Evolutionary conservation across 2,888 invertebrate species (phyloP), one percentile per base, ranked within the genome.

Genomic region (Candidula unifasciata): DNA sequence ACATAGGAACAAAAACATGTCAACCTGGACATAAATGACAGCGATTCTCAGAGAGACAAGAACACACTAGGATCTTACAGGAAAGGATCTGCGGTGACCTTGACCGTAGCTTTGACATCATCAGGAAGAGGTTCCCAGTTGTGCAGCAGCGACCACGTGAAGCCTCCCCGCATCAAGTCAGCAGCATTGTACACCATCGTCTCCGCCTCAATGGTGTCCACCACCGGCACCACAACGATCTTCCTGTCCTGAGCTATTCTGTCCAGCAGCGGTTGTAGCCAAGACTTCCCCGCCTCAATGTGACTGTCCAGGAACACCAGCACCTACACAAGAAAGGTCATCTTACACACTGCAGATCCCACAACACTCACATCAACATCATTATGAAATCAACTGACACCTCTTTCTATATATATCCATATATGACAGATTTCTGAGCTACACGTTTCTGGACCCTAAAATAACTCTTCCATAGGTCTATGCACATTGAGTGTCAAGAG

Each of bases 81-180:
- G 16, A 90, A 86, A 21, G 90, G 89, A 33, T 88, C 86, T 2
- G 87, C 82, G 13, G 79, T 84, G 5, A 82, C 33, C 30, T 86
- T 73, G 27, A 85, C 82, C 24, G 87, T 84, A 64, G 85, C 74
- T 81, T 87, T 37, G 27, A 83, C 57, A 95, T 89, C 96, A 89
- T 95, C 95, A 0, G 97, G 96, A 74, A 98, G 94, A 92, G 96
- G 96, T 90, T 98, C 97, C 98, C 98, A 98, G 93, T 97, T 97
- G 93, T 98, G 99, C 94, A 98, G 97, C 73, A 99, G 94, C 0
- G 98, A 98, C 99, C 99, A 98, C 93, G 98, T 99, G 92, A 99
- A 99, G 0, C 99, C 99, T 5, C 99, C 99, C 76, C 97, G 95
- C 0, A 99, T 98, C 69, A 99, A 94, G 0, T 98, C 98, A 90